Evolutionary conservation across 2,113 vertebrate species (phyloP), one percentile per base, ranked within the genome.

Genomic region (Paratilapia polleni): DNA sequence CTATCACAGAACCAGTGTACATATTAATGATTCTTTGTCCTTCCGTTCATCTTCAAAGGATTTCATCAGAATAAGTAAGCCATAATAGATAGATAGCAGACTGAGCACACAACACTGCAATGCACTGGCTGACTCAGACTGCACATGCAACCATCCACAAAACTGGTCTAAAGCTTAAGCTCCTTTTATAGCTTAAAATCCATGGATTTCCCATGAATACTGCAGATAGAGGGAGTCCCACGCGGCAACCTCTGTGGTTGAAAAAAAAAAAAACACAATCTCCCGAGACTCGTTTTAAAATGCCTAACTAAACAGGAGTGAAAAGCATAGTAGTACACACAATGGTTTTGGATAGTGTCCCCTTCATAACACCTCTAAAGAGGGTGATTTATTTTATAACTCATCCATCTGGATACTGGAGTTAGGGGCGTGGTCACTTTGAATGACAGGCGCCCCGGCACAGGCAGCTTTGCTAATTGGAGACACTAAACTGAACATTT

Each of bases 1-100:
- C 8, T 80, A 88, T 77, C 85, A 10, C 41, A 80, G 66, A 89
- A 84, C 66, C 78, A 81, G 76, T 68, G 82, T 81, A 58, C 80
- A 85, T 63, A 63, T 60, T 74, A 83, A 83, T 70, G 68, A 87
- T 89, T 87, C 61, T 84, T 70, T 90, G 88, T 64, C 64, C 47
- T 83, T 70, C 19, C 64, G 31, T 86, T 82, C 81, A 78, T 84
- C 76, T 91, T 92, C 77, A 91, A 87, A 90, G 26, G 68, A 54
- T 89, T 87, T 83, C 79, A 87, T 91, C 81, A 83, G 66, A 87
- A 88, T 78, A 82, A 88, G 62, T 75, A 87, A 91, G 87, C 78
- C 81, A 52, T 8, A 38, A 78, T 61, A 79, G 80, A 80, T 74
- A 85, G 78, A 83, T 64, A 62, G 70, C 54, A 82, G 41, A 80